Evolutionary conservation across 1,140 invertebrate species (phyloP), one percentile per base, ranked within the genome.

Genomic region (Elysia chlorotica): DNA sequence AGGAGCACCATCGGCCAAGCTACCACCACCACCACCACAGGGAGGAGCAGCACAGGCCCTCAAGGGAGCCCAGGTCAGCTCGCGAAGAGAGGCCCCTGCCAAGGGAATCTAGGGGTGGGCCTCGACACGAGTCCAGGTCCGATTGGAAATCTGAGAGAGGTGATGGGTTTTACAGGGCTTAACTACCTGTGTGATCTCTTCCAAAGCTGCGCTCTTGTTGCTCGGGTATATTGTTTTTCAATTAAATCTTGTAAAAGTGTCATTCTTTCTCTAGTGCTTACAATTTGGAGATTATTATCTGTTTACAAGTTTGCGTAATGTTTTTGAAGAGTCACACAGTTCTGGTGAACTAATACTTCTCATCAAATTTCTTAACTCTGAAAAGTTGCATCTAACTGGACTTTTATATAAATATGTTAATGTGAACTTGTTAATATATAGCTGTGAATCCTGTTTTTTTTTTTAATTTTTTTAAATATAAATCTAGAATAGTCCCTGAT

Each of bases 81-180:
- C 30, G 69, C 19, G 65, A 66, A n/a, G 65, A 66, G 14, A 37
- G 65, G 17, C 10, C 25, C 6, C n/a, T 17, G 41, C 35, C 35
- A 4, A 37, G 65, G 28, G 59, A 62, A 1, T 41, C 57, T 36
- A 37, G 14, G 19, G 35, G 69, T 28, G 57, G 57, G 6, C 36
- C 30, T 17, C 61, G 69, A 25, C 57, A 63, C 33, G 69, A 71
- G 28, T 63, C 69, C 28, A 48, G 69, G 23, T 14, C 19, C 23
- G 69, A 71, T 5, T 71, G 69, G 69, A 71, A 71, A 63, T 38
- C 57, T 2, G 69, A 71, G 35, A 61, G 69, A 71, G 69, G 69
- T 63, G 41, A n/a, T 10, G n/a, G n/a, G 41, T n/a, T n/a, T 10
- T 14, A 14, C 10, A 10, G 41, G 10, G 10, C 41, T 10, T 10